phyloP scores from a whole-genome alignment of 2,797 vertebrate species.

The Sebastes goodei region DNA sequence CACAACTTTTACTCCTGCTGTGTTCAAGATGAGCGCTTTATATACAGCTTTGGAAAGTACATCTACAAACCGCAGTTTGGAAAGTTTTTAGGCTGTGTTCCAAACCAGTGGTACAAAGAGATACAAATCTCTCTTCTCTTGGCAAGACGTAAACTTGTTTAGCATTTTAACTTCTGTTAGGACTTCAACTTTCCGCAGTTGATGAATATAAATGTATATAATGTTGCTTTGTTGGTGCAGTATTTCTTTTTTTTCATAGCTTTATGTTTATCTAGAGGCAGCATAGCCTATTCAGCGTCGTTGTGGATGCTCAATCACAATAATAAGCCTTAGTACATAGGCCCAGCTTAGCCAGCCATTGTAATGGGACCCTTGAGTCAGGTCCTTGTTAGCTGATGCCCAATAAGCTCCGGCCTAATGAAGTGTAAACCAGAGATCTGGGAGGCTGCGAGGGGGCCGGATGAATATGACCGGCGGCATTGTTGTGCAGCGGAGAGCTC shows the following conservation, averaged over 20 bases:
- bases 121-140: not conserved
- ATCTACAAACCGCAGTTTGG: conserved; percentile 21
- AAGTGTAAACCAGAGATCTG: conserved; percentile 75
- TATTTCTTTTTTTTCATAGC: not conserved
- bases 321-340: conserved; percentile 46
- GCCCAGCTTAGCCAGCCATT: conserved; percentile 45
- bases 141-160: not conserved
- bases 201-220: not conserved
- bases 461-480: conserved; percentile 47
- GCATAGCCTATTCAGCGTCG: conserved; percentile 20
- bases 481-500: conserved; percentile 43
- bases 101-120: not conserved
- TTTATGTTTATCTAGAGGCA: conserved; percentile 29
- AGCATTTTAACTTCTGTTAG: conserved; percentile 12
- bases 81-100: conserved; percentile 40
- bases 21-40: conserved; percentile 33
- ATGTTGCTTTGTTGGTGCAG: not conserved
- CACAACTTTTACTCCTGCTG: conserved; percentile 37
- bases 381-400: conserved; percentile 69
- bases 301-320: conserved; percentile 46
- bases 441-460: conserved; percentile 28
- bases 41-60: conserved; percentile 17
- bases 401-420: conserved; percentile 75
- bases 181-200: not conserved
- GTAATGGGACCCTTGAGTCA: conserved; percentile 71